A percentile compares a stretch with the other conserved stretches of the same genome.
phyloP scores from a whole-genome alignment of 1,140 invertebrate genomes.

The Drosophila ambigua region DNA sequence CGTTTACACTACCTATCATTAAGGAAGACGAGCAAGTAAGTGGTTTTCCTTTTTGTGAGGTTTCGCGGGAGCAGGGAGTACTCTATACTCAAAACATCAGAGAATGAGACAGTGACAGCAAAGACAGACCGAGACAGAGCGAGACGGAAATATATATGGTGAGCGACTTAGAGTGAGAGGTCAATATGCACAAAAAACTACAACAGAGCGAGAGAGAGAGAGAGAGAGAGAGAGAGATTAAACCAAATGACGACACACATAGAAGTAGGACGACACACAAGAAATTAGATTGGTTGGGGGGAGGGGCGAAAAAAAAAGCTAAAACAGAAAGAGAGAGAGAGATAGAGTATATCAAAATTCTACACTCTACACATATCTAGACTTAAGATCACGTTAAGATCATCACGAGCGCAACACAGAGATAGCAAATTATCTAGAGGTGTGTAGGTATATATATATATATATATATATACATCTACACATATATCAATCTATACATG shows the following conservation, averaged over 20 bases:
- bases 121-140: conserved; percentile 29
- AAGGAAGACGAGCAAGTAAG: conserved; percentile 20
- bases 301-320: not conserved
- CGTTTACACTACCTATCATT: conserved; percentile 19
- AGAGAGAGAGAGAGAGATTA: conserved; percentile 43
- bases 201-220: conserved; percentile 38
- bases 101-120: conserved; percentile 22
- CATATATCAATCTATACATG: conserved; percentile 26
- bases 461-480: conserved; percentile 18
- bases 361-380: conserved; percentile 77
- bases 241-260: conserved; percentile 68
- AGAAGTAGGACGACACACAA: conserved; percentile 46
- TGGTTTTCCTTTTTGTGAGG: conserved; percentile 9
- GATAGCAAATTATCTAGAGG: conserved; percentile 63
- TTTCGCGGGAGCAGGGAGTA: not conserved
- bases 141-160: conserved; percentile 5
- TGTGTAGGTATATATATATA: conserved; percentile 32
- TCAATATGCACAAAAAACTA: conserved; percentile 30
- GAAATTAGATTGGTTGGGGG: too few species aligned
- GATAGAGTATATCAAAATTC: conserved; percentile 34
- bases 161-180: conserved; percentile 13
- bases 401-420: conserved; percentile 80
- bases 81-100: not conserved
- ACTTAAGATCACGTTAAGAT: conserved; percentile 80
- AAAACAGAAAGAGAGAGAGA: conserved; percentile 13